Evolutionary conservation across 2,888 invertebrate genomes (phyloP).

Genomic region (Choristoneura rosaceana): DNA sequence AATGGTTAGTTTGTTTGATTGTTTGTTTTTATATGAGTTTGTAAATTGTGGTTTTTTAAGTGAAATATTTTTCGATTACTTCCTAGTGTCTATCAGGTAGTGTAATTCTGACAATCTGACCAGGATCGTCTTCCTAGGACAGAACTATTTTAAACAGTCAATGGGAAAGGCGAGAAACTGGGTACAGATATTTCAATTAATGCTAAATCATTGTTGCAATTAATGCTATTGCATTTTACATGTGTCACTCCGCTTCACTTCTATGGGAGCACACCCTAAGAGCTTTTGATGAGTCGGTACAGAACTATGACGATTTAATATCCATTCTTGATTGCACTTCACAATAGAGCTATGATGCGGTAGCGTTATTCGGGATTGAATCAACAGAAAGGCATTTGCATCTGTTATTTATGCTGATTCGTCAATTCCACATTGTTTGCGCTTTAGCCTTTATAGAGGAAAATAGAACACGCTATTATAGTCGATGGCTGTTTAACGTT

Average conservation of each 20-base stretch:
- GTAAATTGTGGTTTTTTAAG: too few relatives aligned
- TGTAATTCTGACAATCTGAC: too few relatives aligned
- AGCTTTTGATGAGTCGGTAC: background rate
- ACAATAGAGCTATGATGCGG: conserved; percentile 19
- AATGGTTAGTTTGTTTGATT: too few relatives aligned
- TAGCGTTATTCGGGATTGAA: conserved; percentile 14
- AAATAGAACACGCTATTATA: background rate
- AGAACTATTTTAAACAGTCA: too few relatives aligned
- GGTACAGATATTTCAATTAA: too few relatives aligned
- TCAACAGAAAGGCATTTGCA: conserved; percentile 17
- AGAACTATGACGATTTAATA: conserved; percentile 25
- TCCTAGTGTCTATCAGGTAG: too few relatives aligned
- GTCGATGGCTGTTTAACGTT: background rate
- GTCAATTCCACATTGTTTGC: conserved; percentile 15
- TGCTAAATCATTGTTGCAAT: too few relatives aligned
- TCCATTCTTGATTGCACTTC: background rate
- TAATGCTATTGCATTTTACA: too few relatives aligned
- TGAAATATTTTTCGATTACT: too few relatives aligned
- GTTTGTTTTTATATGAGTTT: too few relatives aligned
- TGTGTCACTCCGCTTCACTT: background rate
- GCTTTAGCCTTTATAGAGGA: background rate
- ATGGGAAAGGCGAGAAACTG: too few relatives aligned
- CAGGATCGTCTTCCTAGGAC: too few relatives aligned
- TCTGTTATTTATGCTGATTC: conserved; percentile 33
- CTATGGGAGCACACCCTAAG: background rate